A percentile compares a stretch with the other conserved stretches of the same genome.
Evolutionary conservation across 2,888 invertebrate species (phyloP).

Genomic region (Hoplodrina blanda): DNA sequence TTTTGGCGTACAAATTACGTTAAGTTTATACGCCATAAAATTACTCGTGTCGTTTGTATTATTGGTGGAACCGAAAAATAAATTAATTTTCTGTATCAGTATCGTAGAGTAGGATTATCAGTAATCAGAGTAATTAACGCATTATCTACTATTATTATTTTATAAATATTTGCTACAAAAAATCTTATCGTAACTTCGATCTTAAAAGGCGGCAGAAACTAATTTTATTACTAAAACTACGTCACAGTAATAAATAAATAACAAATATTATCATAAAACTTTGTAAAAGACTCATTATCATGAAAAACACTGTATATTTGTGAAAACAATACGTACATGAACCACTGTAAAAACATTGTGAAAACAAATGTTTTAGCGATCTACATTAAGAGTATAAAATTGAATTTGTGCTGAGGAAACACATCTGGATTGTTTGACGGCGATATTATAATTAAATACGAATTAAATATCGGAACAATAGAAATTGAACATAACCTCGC

Average conservation of each 20-base stretch:
- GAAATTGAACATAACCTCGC: constrained; percentile 51
- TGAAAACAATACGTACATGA: constrained; percentile 53
- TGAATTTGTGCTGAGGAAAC: constrained; percentile 17
- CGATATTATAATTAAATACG: constrained; percentile 4
- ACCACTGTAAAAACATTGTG: constrained; percentile 57
- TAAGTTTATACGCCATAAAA: no score
- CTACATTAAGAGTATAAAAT: constrained; percentile 26
- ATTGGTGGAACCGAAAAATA: neutral
- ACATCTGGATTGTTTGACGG: constrained; percentile 43
- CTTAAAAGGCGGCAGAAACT: no score
- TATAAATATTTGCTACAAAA: constrained; percentile 1
- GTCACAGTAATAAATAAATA: neutral
- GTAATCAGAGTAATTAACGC: neutral
- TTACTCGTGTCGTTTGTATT: neutral
- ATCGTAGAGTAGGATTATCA: neutral
- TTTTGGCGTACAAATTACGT: no score
- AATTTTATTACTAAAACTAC: neutral
- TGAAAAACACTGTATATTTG: neutral
- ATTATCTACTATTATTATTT: neutral
- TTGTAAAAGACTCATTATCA: neutral
- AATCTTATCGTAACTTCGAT: constrained; percentile 7
- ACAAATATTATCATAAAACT: neutral
- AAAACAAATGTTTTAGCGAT: constrained; percentile 2
- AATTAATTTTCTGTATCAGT: neutral
- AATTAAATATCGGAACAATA: constrained; percentile 18